phyloP scores from a whole-genome alignment of 35 echinoderm and acorn worm species.

The Apostichopus japonicus region DNA sequence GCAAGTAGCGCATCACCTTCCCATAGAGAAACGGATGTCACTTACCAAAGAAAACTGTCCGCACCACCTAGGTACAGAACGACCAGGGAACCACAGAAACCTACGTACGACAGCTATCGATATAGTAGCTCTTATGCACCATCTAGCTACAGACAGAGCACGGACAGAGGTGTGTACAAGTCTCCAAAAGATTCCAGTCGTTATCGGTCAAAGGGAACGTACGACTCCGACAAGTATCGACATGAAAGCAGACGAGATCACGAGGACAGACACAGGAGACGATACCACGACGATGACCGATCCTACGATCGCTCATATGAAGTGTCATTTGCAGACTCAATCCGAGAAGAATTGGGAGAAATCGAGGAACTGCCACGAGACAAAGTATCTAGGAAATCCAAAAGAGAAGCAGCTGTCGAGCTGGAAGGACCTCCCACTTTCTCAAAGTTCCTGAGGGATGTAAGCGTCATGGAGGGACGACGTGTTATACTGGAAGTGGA shows the following conservation, averaged over 20 bases:
- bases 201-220: background rate
- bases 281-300: slow-evolving; percentile 13
- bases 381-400: slow-evolving; percentile 28
- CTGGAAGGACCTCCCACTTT: slow-evolving; percentile 74
- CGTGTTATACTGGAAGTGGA: slow-evolving; percentile 85
- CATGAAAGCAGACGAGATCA: slow-evolving; percentile 1
- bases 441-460: slow-evolving; percentile 58
- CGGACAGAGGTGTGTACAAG: slow-evolving; percentile 3
- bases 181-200: slow-evolving; percentile 35
- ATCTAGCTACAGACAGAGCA: background rate
- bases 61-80: slow-evolving; percentile 51
- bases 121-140: slow-evolving; percentile 40
- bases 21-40: background rate
- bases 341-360: slow-evolving; percentile 37
- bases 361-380: slow-evolving; percentile 42
- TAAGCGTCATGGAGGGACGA: slow-evolving; percentile 84
- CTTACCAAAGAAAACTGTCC: slow-evolving; percentile 9
- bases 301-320: slow-evolving; percentile 42
- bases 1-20: slow-evolving; percentile 16
- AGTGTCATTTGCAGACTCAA: slow-evolving; percentile 46
- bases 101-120: slow-evolving; percentile 14
- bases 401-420: slow-evolving; percentile 54
- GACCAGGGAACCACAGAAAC: background rate
- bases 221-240: slow-evolving; percentile 20
- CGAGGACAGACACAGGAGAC: slow-evolving; percentile 33